These are phyloP conservation scores for Busseola fusca DNA, from an alignment of 2,888 invertebrate species.

Conservation along the genomic window DNA sequence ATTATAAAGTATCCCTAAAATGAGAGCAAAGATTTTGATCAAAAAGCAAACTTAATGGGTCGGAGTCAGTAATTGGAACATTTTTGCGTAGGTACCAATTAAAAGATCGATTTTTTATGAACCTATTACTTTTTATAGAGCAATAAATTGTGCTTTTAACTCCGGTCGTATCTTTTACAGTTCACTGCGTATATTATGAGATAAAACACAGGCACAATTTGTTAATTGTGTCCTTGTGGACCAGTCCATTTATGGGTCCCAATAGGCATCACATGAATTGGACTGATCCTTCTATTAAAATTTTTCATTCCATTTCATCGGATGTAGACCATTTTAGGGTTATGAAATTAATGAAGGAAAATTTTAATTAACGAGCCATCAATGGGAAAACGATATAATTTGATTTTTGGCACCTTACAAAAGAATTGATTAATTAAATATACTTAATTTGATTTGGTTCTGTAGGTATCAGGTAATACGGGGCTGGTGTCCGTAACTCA, in stretches of 20 bases:
- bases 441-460: not conserved
- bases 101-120: slow-evolving; percentile 52
- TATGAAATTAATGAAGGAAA: not conserved
- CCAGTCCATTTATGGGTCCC: slow-evolving; percentile 32
- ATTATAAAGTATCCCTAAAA: not conserved
- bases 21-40: slow-evolving; percentile 9
- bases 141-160: slow-evolving; percentile 53
- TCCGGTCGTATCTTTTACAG: slow-evolving; percentile 43
- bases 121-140: slow-evolving; percentile 53
- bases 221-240: slow-evolving; percentile 45
- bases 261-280: slow-evolving; percentile 30
- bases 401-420: not conserved
- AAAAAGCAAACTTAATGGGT: slow-evolving; percentile 11
- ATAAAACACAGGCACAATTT: slow-evolving; percentile 55
- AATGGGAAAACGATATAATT: not conserved
- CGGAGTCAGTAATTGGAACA: slow-evolving; percentile 41
- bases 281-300: slow-evolving; percentile 10
- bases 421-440: not conserved
- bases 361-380: not conserved
- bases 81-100: slow-evolving; percentile 54
- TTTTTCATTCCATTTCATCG: not conserved
- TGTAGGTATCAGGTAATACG: no score
- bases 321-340: slow-evolving; percentile 2
- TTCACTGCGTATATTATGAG: slow-evolving; percentile 41
- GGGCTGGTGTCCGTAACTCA: no score